These are phyloP conservation scores for Plumapathes pennacea DNA, from an alignment of 92 coral and sea anemone species.

Conservation along the genomic window DNA sequence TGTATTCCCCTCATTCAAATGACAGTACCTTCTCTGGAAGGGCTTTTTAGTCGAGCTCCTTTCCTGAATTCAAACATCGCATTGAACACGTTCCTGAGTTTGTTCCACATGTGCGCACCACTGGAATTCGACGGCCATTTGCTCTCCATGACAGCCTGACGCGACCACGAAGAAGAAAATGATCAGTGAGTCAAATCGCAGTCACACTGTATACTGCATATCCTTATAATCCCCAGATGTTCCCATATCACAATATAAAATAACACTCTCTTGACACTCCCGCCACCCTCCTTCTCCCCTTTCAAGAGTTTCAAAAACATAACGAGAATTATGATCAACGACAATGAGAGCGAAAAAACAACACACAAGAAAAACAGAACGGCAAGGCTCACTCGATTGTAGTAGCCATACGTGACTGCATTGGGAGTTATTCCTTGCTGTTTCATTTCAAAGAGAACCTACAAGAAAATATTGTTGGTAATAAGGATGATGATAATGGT, in stretches of 20 bases:
- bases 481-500: too few relatives aligned
- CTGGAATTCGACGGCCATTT: conserved; percentile 97
- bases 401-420: conserved; percentile 93
- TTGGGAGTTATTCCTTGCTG: conserved; percentile 83
- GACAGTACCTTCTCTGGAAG: conserved; percentile 51
- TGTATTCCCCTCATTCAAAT: not conserved
- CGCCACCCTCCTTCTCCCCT: too few relatives aligned
- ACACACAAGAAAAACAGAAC: not conserved
- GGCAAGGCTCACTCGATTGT: conserved; percentile 66
- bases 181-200: too few relatives aligned
- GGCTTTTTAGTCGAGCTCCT: conserved; percentile 40
- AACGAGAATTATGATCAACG: not conserved
- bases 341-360: not conserved
- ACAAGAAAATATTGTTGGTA: too few relatives aligned
- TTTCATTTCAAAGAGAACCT: conserved; percentile 98
- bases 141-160: conserved; percentile 93
- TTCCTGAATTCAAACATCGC: conserved; percentile 82
- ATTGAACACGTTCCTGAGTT: conserved; percentile 83
- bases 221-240: too few relatives aligned
- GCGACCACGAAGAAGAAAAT: not conserved
- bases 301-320: not conserved
- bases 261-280: too few relatives aligned
- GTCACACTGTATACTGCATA: too few relatives aligned
- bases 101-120: conserved; percentile 93
- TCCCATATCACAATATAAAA: too few relatives aligned